Evolutionary conservation across 2,888 invertebrate species (phyloP).

Genomic region (Pristionchus fissidentatus): DNA sequence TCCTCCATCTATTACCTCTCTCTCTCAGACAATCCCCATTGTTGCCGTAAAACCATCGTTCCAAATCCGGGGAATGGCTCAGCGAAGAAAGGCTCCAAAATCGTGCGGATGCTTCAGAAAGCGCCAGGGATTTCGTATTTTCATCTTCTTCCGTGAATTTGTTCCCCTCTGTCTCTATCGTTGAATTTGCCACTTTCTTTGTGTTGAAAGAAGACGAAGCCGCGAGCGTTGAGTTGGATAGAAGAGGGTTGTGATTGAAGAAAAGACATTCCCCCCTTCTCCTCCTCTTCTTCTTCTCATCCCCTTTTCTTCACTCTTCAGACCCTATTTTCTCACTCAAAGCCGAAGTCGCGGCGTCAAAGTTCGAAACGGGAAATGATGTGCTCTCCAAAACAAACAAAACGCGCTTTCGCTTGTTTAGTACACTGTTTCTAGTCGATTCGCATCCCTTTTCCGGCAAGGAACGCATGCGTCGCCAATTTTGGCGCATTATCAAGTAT

Average conservation of each 20-base stretch:
- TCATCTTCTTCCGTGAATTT: neutral
- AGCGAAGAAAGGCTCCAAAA: neutral
- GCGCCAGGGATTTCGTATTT: neutral
- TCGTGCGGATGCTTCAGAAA: neutral
- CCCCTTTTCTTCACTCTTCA: neutral
- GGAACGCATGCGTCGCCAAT: neutral
- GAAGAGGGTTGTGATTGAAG: conserved; percentile 38
- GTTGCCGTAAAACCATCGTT: too few relatives aligned
- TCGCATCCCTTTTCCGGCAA: too few relatives aligned
- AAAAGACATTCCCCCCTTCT: neutral
- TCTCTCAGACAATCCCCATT: too few relatives aligned
- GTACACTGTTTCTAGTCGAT: too few relatives aligned
- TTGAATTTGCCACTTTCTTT: neutral
- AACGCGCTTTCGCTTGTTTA: too few relatives aligned
- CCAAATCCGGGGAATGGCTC: too few relatives aligned
- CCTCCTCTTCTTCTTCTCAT: neutral
- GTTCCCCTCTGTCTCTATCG: too few relatives aligned
- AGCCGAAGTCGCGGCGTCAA: neutral
- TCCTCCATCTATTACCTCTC: too few relatives aligned
- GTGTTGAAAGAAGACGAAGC: neutral
- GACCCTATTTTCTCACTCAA: neutral
- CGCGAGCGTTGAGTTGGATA: neutral
- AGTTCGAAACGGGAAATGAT: too few relatives aligned
- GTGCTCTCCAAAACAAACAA: too few relatives aligned
- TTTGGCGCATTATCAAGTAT: too few relatives aligned